Base-by-base conservation (phyloP, 1,140 invertebrate species). In the Nephotettix cincticeps region DNA sequence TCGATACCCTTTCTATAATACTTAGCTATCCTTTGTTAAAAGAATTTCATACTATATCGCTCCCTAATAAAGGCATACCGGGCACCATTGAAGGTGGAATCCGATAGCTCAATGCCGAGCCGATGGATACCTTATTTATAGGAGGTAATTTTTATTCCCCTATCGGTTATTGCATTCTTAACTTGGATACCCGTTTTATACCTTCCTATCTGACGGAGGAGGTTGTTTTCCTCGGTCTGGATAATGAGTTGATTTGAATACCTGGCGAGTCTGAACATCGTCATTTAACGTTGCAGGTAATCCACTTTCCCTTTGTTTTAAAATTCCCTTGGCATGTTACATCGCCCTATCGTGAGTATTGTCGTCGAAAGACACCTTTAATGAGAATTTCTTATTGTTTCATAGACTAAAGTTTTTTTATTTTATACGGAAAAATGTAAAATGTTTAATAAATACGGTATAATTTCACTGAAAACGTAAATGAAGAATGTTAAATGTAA, bases 81-180 rank as follows among this genome's bases (percentile, higher is more conserved):
- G 47, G 47, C 47, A 51, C 47, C 14, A 51, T 21, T 51, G 47
- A 51, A 9, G 3, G 47, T 4, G 47, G 47, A 51, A 51, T 51
- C 47, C 47, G 47, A 51, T 51, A 51, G 6, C 47, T 19, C 47
- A 21, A 51, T 51, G 14, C 47, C 47, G 47, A 51, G 14, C 47
- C 47, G 47, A 51, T 51, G 47, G 47, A 51, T 51, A 51, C 47
- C 47, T 51, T 51, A 51, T 51, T 51, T 51, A 51, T 51, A 51
- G 47, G 47, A 51, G 47, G 47, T 51, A 51, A 51, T 51, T 51
- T 51, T 51, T 51, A 51, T 51, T 51, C 47, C 47, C 47, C 47
- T 51, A 51, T 51, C 47, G 47, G 47, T 51, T 51, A 51, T 51
- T 51, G n/a, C 47, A 51, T 51, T 51, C 47, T 51, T 51, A 51